Conservation (phyloP, 2,797 vertebrate genomes). For the Hephaestus fuliginosus region DNA sequence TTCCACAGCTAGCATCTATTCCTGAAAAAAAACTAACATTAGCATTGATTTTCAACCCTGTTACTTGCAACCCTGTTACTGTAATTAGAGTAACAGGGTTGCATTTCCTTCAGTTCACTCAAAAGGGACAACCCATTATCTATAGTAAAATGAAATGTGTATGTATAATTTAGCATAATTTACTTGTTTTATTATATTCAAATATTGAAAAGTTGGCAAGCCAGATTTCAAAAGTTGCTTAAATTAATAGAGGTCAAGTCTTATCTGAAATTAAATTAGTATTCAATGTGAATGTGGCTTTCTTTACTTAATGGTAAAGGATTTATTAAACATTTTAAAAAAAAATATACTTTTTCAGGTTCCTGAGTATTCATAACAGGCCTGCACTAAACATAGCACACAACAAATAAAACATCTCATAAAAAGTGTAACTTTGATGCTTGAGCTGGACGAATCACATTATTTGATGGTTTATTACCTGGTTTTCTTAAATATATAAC, state of each 20-base stretch:
- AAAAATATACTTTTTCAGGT: background rate
- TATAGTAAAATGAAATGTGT: background rate
- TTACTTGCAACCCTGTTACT: too few species aligned
- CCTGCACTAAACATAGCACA: background rate
- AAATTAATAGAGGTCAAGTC: background rate
- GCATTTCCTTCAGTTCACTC: too few species aligned
- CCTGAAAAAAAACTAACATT: background rate
- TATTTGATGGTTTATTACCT: too few species aligned
- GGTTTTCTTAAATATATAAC: background rate
- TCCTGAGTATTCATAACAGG: background rate
- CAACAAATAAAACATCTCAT: background rate
- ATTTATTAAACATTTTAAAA: background rate
- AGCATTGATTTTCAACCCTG: constrained; percentile 5
- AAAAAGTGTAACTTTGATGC: background rate
- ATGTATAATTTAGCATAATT: too few species aligned
- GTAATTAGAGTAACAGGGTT: too few species aligned
- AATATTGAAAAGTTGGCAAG: background rate
- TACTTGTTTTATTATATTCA: too few species aligned
- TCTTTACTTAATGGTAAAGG: background rate
- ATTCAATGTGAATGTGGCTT: background rate
- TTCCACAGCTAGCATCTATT: background rate
- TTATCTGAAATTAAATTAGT: background rate
- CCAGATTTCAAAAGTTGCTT: background rate
- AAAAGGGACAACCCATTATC: too few species aligned
- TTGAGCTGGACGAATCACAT: too few species aligned